phyloP scores from a whole-genome alignment of 2,797 vertebrate species.

The Darevskia nairensis region DNA sequence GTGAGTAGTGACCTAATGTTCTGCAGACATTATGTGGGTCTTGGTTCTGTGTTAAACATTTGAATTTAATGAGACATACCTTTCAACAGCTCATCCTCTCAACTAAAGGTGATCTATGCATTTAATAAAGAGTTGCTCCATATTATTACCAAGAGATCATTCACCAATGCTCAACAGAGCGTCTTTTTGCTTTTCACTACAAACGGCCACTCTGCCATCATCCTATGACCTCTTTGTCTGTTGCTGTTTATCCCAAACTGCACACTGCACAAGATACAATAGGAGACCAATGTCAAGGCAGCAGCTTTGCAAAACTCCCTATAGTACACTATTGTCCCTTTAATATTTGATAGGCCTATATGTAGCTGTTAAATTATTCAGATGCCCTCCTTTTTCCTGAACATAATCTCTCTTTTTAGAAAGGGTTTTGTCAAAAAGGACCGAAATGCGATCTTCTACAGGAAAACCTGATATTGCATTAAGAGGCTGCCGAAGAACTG shows the following conservation, averaged over 20 bases:
- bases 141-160: neutral
- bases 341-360: conserved; percentile 72
- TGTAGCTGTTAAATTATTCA: conserved; percentile 75
- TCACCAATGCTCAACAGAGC: conserved; percentile 28
- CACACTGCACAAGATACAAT: neutral
- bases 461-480: conserved; percentile 42
- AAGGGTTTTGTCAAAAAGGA: conserved; percentile 59
- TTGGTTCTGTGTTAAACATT: conserved; percentile 18
- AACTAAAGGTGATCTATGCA: conserved; percentile 25
- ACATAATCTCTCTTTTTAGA: conserved; percentile 48
- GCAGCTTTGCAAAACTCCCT: conserved; percentile 47
- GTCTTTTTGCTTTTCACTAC: conserved; percentile 2
- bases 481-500: conserved; percentile 47
- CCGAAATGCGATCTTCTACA: conserved; percentile 40
- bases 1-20: conserved; percentile 7
- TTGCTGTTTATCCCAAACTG: conserved; percentile 11
- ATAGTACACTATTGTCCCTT: conserved; percentile 53
- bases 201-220: conserved; percentile 20
- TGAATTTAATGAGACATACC: conserved; percentile 20
- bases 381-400: conserved; percentile 52
- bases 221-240: neutral
- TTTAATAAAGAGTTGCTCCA: conserved; percentile 21
- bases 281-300: conserved; percentile 40
- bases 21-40: neutral
- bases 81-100: conserved; percentile 22